Percentiles rank a stretch among this genome's conserved stretches.
These are phyloP conservation scores for Portunus trituberculatus DNA, from an alignment of 1,140 invertebrate genomes.

Conservation along the genomic window DNA sequence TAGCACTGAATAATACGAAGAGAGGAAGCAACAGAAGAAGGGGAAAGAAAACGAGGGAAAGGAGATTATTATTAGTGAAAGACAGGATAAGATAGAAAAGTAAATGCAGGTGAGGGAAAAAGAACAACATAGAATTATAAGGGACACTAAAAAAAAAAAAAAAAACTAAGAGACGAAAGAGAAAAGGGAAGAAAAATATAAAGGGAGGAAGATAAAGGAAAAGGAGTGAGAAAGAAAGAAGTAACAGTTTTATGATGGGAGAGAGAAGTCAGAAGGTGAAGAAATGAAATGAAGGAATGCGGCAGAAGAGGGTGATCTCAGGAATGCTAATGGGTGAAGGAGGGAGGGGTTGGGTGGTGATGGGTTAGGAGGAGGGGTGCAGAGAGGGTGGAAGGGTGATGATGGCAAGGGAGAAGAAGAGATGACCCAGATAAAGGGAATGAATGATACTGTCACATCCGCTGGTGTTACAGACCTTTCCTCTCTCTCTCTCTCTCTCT, in stretches of 20 bases:
- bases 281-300: neutral
- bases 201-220: too few relatives aligned
- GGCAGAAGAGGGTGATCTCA: neutral
- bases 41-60: too few relatives aligned
- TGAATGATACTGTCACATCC: slow-evolving; percentile 4
- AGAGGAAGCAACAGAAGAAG: too few relatives aligned
- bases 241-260: neutral
- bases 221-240: neutral
- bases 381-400: neutral
- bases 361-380: neutral
- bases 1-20: too few relatives aligned
- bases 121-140: too few relatives aligned
- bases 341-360: neutral
- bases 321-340: neutral
- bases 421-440: neutral
- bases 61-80: too few relatives aligned
- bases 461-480: neutral
- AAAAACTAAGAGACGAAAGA: neutral
- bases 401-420: neutral
- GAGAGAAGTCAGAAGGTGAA: neutral
- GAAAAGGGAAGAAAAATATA: neutral
- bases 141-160: too few relatives aligned
- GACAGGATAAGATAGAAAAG: too few relatives aligned
- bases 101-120: too few relatives aligned
- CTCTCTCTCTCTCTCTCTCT: slow-evolving; percentile 1